Base-by-base conservation (phyloP, 2,797 vertebrate genomes). In the Threskiornis aethiopicus region DNA sequence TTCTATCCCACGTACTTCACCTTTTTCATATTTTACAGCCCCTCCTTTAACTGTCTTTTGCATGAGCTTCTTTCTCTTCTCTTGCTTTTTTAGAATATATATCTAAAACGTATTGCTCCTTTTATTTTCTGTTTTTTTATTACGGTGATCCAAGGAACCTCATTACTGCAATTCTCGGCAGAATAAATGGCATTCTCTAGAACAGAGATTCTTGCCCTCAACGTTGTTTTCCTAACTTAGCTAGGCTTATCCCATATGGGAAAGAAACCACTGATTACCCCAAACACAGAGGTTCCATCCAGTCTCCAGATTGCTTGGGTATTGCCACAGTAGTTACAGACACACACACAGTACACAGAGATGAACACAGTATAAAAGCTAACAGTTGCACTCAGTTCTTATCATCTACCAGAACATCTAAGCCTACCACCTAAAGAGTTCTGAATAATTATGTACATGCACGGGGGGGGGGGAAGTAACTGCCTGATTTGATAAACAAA, bases 401-500 rank as follows among this genome's bases (percentile, higher is more conserved):
- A 77, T 8, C 26, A 94, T 37, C 59, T 71, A 64, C 44, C 35
- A 87, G 35, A 76, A 89, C 49, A 93, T 75, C 59, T 82, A 87
- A 90, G 67, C 39, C 66, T 46, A 69, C 49, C n/a, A 90, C 52
- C 55, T 59, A 65, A 85, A 71, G 49, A 64, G 44, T 69, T 92
- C 78, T 92, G 41, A 94, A 64, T 80, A 94, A 83, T 73, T 89
- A 66, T 6, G 41, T 39, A 35, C 6, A 21, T 6, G 35, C n/a
- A 69, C 20, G 24, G 47, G 49, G 24, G 13, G 26, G 51, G 13
- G 26, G 51, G 10, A 18, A 49, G 47, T 13, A 91, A 76, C 85
- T 73, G 54, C 41, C 54, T 87, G 61, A 96, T 96, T 95, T 77
- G 72, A 83, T 78, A 96, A 88, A 90, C 58, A 95, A 90, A 94